Base-by-base conservation (phyloP, 1,140 invertebrate species). In the Leptestheria dahalacensis region DNA sequence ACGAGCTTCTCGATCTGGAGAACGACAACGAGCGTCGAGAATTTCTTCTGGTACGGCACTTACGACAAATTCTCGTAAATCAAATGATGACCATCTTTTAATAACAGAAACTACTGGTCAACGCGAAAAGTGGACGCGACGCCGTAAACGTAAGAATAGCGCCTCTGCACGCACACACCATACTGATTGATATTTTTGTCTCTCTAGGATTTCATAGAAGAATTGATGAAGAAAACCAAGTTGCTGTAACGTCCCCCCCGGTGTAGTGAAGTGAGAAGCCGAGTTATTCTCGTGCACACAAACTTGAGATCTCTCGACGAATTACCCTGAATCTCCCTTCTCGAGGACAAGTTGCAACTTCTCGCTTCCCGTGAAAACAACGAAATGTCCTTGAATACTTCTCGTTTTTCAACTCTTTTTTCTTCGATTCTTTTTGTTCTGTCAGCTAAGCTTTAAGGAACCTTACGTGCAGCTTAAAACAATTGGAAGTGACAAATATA, bases 1-100 rank as follows among this genome's bases (percentile, higher is more conserved):
- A 94, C 75, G 88, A 94, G 78, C 78, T 93, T 48, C 76, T 93
- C 63, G 89, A 94, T 72, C 86, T 93, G 83, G 89, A 93, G 70
- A 84, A 80, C 69, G 88, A 91, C 70, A 82, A 84, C 56, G 80
- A 83, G 64, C 80, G 89, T 70, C 80, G 84, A 72, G 79, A 79
- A 71, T 90, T 88, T 78, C 79, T 92, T 69, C 79, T 82, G 76
- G 88, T 89, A 47, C 46, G 2, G 48, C 3, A 33, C 25, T n/a
- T 26, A 11, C 3, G 6, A 9, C 9, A 60, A 47, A 28, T 59
- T 10, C 20, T 4, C 28, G 15, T 33, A 28, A 50, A 6, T 52
- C n/a, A 10, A 10, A 60, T 25, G 33, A 9, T 46, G 53, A 50
- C 51, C 18, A n/a, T 62, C 15, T 49, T 61, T 15, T 26, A 60